A percentile compares a stretch with the other conserved stretches of the same genome.
These are phyloP conservation scores for Symphodus melops DNA, from an alignment of 2,113 vertebrate species.

Conservation along the genomic window DNA sequence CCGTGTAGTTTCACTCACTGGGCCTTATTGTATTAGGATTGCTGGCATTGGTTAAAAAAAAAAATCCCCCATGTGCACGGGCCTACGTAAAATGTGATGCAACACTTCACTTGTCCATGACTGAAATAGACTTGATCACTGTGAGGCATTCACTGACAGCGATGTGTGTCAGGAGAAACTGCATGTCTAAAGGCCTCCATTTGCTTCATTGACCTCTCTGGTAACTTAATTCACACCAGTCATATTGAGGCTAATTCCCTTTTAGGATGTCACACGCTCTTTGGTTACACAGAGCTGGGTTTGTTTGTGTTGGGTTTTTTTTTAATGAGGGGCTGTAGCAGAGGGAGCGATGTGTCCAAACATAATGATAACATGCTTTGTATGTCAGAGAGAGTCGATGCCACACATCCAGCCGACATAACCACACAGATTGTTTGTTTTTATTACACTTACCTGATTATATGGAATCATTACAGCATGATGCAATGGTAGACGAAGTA, in stretches of 20 bases:
- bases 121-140: conserved; percentile 66
- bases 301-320: conserved; percentile 1
- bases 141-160: conserved; percentile 8
- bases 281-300: conserved; percentile 14
- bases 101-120: conserved; percentile 55
- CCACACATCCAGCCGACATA: too few relatives aligned
- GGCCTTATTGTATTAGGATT: conserved; percentile 60
- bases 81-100: conserved; percentile 63
- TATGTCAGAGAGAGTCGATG: neutral
- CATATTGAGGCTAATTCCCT: conserved; percentile 34
- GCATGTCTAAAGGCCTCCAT: conserved; percentile 15
- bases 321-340: neutral
- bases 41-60: conserved; percentile 31
- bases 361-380: neutral
- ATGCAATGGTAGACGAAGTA: neutral
- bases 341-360: neutral
- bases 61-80: conserved; percentile 42
- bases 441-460: neutral
- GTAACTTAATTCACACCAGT: conserved; percentile 3
- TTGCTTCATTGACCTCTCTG: conserved; percentile 17
- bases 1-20: conserved; percentile 12
- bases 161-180: conserved; percentile 21
- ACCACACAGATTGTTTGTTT: neutral
- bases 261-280: too few relatives aligned
- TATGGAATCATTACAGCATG: neutral